Percentiles rank a stretch among this genome's conserved stretches.
Evolutionary conservation across 2,797 vertebrate genomes (phyloP).

Genomic region (Macroramphosus scolopax): DNA sequence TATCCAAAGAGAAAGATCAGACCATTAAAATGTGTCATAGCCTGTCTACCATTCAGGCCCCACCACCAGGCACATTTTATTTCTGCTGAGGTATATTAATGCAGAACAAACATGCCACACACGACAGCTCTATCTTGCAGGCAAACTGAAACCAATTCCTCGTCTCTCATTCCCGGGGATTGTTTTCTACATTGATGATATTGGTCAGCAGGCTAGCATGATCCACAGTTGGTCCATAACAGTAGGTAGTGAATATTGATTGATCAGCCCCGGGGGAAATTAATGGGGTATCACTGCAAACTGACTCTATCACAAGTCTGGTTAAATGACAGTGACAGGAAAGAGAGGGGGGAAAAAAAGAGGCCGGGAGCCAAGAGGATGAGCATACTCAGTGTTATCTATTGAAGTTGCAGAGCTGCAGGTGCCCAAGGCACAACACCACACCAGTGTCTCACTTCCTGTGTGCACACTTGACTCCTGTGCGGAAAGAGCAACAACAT

Average conservation of each 20-base stretch:
- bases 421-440: slow-evolving; percentile 49
- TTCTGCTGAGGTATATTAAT: no score
- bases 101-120: no score
- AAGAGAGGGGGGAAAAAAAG: slow-evolving; percentile 21
- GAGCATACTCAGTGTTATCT: slow-evolving; percentile 50
- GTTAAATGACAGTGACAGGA: slow-evolving; percentile 61
- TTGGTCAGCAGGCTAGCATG: slow-evolving; percentile 50
- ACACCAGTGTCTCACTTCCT: slow-evolving; percentile 50
- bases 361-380: slow-evolving; percentile 38
- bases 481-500: slow-evolving; percentile 63
- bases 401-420: slow-evolving; percentile 61
- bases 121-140: not conserved
- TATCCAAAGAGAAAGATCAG: no score
- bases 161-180: slow-evolving; percentile 6
- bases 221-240: slow-evolving; percentile 57
- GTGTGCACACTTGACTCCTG: slow-evolving; percentile 52
- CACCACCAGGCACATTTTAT: no score
- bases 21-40: no score
- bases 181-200: slow-evolving; percentile 49
- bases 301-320: slow-evolving; percentile 51
- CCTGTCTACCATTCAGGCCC: no score
- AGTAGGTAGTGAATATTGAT: slow-evolving; percentile 75
- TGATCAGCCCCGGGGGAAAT: slow-evolving; percentile 75
- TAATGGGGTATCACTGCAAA: slow-evolving; percentile 65
- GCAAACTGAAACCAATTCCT: slow-evolving; percentile 24